phyloP scores from a whole-genome alignment of 2,113 vertebrate genomes.

The Naja naja region DNA sequence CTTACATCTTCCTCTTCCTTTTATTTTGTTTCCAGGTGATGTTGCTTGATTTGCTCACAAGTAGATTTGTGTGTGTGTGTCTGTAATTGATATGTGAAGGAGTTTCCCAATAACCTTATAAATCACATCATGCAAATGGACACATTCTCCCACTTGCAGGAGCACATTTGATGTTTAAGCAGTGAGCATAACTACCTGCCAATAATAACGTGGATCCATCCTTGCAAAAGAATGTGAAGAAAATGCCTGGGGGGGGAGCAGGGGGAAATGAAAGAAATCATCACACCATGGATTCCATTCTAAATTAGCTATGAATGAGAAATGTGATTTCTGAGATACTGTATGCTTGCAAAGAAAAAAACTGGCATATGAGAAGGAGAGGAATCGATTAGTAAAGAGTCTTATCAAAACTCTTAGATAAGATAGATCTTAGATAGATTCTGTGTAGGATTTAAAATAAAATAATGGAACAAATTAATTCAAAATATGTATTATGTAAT shows the following conservation, averaged over 20 bases:
- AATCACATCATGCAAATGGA: constrained; percentile 49
- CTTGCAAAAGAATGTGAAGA: constrained; percentile 37
- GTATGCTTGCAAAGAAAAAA: neutral
- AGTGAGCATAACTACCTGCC: constrained; percentile 35
- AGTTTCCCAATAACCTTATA: constrained; percentile 54
- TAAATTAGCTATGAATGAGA: constrained; percentile 53
- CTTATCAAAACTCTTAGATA: constrained; percentile 11
- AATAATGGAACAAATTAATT: neutral
- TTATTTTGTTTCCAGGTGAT: constrained; percentile 37
- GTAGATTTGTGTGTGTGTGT: constrained; percentile 32
- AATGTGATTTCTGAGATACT: constrained; percentile 9
- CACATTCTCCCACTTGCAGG: constrained; percentile 14
- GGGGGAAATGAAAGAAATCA: neutral
- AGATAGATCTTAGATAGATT: constrained; percentile 8
- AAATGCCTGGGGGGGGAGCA: neutral
- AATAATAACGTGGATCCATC: constrained; percentile 37
- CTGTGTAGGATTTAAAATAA: constrained; percentile 55
- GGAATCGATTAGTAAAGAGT: neutral
- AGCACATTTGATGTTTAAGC: constrained; percentile 37
- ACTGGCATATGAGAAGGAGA: neutral
- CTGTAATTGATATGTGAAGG: constrained; percentile 54
- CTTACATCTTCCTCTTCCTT: constrained; percentile 30
- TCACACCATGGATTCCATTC: constrained; percentile 41
- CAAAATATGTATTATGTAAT: constrained; percentile 33
- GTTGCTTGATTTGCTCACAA: constrained; percentile 42